A percentile compares a stretch with the other conserved stretches of the same genome.
Conservation (phyloP, 2,888 invertebrate species). For the Eupeodes luniger region DNA sequence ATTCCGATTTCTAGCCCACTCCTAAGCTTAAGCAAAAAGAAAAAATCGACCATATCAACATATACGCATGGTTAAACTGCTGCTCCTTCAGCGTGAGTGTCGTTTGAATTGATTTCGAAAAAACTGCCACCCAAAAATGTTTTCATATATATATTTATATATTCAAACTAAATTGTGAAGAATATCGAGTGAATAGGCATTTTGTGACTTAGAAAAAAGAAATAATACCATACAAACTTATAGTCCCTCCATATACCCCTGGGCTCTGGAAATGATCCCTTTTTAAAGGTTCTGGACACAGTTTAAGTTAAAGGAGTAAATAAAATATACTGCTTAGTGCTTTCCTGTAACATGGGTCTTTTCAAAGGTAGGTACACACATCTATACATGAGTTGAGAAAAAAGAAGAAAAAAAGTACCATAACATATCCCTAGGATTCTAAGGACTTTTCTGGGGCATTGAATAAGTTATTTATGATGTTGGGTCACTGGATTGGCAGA, state of each 20-base stretch:
- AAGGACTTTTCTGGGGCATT: slow-evolving; percentile 25
- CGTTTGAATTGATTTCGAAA: slow-evolving; percentile 47
- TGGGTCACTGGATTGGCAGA: slow-evolving; percentile 29
- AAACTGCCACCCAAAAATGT: slow-evolving; percentile 37
- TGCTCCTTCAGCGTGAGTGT: slow-evolving; percentile 48
- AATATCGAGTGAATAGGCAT: slow-evolving; percentile 47
- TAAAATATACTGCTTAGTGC: background rate
- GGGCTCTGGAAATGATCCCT: background rate
- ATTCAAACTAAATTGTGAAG: slow-evolving; percentile 57
- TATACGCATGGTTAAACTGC: slow-evolving; percentile 40
- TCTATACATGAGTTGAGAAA: background rate
- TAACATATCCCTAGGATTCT: background rate
- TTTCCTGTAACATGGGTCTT: slow-evolving; percentile 11
- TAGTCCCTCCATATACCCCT: background rate
- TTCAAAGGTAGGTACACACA: background rate
- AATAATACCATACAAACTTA: background rate
- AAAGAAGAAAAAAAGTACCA: background rate
- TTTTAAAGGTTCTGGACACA: slow-evolving; percentile 2
- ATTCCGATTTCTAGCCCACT: slow-evolving; percentile 28
- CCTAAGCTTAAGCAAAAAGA: background rate
- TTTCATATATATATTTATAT: slow-evolving; percentile 3
- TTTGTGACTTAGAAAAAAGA: slow-evolving; percentile 22
- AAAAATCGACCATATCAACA: slow-evolving; percentile 42
- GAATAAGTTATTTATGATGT: slow-evolving; percentile 36
- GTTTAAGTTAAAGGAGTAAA: slow-evolving; percentile 26